phyloP scores from a whole-genome alignment of 2,113 vertebrate species.

The Polypterus bichir region DNA sequence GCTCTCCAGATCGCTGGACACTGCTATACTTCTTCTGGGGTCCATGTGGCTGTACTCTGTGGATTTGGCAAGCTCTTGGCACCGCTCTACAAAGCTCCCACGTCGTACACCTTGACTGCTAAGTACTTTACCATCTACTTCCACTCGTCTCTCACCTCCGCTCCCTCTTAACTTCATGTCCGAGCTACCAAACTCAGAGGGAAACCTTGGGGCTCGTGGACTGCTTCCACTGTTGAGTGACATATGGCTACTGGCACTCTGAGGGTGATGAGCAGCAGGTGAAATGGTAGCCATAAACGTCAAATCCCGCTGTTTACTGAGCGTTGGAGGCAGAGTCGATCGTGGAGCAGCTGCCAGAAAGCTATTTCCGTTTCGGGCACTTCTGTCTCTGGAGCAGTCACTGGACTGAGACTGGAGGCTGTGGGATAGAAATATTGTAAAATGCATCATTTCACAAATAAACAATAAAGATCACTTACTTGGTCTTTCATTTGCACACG shows the following conservation, averaged over 20 bases:
- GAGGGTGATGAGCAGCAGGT: conserved; percentile 14
- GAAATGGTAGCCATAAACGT: conserved; percentile 1
- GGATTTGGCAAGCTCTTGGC: conserved; percentile 64
- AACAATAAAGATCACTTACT: too few relatives aligned
- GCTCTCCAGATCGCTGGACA: conserved; percentile 40
- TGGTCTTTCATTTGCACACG: too few relatives aligned
- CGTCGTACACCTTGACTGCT: conserved; percentile 19
- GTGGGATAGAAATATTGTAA: not conserved
- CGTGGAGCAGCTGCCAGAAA: conserved; percentile 39
- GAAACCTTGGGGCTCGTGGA: conserved; percentile 17
- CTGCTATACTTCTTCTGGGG: conserved; percentile 34
- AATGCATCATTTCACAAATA: too few relatives aligned
- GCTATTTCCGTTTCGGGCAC: not conserved
- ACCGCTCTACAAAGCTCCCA: conserved; percentile 72
- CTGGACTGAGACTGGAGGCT: conserved; percentile 48
- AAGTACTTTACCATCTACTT: conserved; percentile 10
- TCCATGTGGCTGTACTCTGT: conserved; percentile 34
- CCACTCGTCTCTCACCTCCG: conserved; percentile 20
- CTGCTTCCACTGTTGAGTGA: conserved; percentile 18
- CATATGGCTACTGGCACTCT: conserved; percentile 22
- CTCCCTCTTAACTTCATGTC: conserved; percentile 10
- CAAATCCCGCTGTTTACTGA: conserved; percentile 25
- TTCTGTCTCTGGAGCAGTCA: conserved; percentile 23
- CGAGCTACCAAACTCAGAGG: not conserved
- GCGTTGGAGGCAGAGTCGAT: conserved; percentile 22